Conservation (phyloP, 2,113 vertebrate genomes). For the Phainopepla nitens region DNA sequence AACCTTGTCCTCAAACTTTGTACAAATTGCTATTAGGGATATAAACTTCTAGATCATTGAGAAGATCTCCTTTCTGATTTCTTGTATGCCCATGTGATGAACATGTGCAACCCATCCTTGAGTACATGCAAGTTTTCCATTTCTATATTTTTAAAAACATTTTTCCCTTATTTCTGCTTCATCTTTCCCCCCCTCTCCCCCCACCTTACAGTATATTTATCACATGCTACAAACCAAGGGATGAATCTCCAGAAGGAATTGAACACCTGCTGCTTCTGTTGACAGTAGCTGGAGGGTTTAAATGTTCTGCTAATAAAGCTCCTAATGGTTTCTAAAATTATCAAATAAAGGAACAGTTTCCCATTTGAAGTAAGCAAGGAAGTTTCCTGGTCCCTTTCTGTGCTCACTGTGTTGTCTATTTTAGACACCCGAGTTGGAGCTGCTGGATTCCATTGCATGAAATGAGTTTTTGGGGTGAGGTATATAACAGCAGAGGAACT, state of each 20-base stretch:
- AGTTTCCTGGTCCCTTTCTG: background rate
- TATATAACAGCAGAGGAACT: background rate
- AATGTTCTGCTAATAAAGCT: background rate
- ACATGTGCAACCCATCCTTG: background rate
- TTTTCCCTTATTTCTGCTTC: background rate
- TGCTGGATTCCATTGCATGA: background rate
- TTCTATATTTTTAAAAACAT: background rate
- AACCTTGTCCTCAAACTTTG: background rate
- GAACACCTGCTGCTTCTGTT: background rate
- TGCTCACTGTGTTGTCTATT: background rate
- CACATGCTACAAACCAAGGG: background rate
- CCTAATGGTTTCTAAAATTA: background rate
- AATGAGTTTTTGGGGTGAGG: background rate
- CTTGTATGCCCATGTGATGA: background rate
- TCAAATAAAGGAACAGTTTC: background rate
- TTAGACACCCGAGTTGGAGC: background rate
- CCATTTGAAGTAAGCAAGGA: background rate
- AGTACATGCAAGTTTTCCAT: background rate
- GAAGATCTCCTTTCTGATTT: background rate
- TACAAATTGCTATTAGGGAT: background rate
- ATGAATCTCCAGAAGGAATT: background rate
- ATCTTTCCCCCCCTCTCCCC: accelerated
- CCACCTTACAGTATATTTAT: background rate
- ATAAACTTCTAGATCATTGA: background rate
- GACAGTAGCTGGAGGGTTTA: background rate